Evolutionary conservation across 2,113 vertebrate genomes (phyloP).

Genomic region (Myxocyprinus asiaticus): DNA sequence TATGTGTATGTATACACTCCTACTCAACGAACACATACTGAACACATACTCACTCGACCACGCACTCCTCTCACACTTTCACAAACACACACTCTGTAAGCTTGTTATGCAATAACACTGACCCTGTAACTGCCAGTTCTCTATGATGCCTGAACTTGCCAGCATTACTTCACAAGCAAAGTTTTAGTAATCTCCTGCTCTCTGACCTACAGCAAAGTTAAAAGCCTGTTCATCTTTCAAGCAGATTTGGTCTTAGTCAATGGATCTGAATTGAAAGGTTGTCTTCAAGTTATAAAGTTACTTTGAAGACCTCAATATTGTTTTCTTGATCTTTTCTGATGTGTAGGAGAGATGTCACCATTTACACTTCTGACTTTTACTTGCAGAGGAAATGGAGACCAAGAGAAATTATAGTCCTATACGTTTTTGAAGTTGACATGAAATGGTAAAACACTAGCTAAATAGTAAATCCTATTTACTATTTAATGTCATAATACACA

Average conservation of each 20-base stretch:
- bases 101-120: conserved; percentile 12
- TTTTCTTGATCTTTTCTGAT: background rate
- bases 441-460: too few relatives aligned
- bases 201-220: background rate
- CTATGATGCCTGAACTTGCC: background rate
- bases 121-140: background rate
- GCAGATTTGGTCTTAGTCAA: background rate
- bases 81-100: background rate
- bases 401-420: too few relatives aligned
- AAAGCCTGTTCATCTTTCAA: background rate
- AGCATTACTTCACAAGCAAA: background rate
- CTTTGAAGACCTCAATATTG: background rate
- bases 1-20: background rate
- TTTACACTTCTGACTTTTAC: background rate
- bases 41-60: conserved; percentile 10
- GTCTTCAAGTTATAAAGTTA: background rate
- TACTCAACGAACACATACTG: conserved; percentile 15
- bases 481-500: too few relatives aligned
- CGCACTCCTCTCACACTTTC: background rate
- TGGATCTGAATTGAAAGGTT: background rate
- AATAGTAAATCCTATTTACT: too few relatives aligned
- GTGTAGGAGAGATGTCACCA: background rate
- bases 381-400: too few relatives aligned
- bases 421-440: too few relatives aligned
- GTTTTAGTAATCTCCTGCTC: background rate